Percentiles rank a stretch among this genome's conserved stretches.
Conservation (phyloP, 2,797 vertebrate genomes). For the Hydrophis major region DNA sequence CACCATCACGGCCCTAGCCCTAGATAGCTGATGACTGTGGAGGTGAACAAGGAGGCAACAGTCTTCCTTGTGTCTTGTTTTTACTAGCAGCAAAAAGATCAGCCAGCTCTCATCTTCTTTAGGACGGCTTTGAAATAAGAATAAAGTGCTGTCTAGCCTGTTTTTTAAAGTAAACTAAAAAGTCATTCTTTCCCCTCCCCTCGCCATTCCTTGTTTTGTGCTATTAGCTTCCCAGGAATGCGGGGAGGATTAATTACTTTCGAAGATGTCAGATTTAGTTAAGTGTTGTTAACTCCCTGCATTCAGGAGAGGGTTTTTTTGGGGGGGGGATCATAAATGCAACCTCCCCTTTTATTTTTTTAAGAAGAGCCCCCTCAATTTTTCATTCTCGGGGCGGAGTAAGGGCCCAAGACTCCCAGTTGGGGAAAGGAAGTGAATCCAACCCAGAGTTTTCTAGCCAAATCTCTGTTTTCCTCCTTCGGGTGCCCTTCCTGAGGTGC, state of each 20-base stretch:
- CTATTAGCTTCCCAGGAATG: neutral
- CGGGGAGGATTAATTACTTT: slow-evolving; percentile 63
- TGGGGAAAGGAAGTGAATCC: neutral
- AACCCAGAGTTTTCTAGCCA: neutral
- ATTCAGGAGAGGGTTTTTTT: slow-evolving; percentile 15
- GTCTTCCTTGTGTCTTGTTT: neutral
- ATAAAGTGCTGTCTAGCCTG: slow-evolving; percentile 5
- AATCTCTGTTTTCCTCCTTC: neutral
- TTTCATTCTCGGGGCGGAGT: neutral
- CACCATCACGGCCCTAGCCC: no score
- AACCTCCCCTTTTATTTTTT: neutral
- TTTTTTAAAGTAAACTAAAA: slow-evolving; percentile 12
- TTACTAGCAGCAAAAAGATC: neutral
- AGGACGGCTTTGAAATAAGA: neutral
- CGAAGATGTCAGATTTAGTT: slow-evolving; percentile 59
- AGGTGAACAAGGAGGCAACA: neutral
- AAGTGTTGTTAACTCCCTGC: slow-evolving; percentile 56
- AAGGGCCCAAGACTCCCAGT: fast-evolving
- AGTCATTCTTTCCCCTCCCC: neutral
- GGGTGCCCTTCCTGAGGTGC: neutral
- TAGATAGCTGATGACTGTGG: neutral
- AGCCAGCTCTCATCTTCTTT: neutral
- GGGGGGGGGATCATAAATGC: neutral
- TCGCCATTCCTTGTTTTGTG: neutral
- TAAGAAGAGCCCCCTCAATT: neutral